Evolutionary conservation across 2,888 invertebrate genomes (phyloP).

Genomic region (Nemapogon koenigi): DNA sequence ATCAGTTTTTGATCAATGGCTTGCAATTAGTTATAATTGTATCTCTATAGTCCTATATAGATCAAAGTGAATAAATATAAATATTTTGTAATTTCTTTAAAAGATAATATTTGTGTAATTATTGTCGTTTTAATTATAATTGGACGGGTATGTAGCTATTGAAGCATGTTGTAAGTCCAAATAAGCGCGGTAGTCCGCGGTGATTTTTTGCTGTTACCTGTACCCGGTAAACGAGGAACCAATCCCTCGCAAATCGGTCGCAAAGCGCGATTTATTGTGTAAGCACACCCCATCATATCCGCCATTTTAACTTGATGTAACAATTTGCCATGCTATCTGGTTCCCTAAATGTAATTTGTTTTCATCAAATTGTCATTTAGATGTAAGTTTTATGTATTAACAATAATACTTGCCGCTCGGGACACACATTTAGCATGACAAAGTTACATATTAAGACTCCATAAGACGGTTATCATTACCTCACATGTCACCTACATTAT

Average conservation of each 20-base stretch:
- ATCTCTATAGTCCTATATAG: no score
- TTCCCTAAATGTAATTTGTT: no score
- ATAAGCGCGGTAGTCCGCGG: background rate
- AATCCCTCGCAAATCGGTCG: background rate
- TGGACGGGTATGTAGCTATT: background rate
- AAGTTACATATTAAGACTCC: no score
- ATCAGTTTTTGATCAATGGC: no score
- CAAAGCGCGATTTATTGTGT: background rate
- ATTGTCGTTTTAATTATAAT: background rate
- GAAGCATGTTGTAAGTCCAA: background rate
- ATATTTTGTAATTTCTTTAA: background rate
- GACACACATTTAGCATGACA: no score
- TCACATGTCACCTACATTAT: constrained; percentile 1
- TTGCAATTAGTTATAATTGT: no score
- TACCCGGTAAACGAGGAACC: background rate
- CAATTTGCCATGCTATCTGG: no score
- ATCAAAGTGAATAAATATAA: no score
- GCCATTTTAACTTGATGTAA: no score
- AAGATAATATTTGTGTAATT: background rate
- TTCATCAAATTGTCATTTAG: no score
- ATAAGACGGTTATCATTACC: constrained; percentile 7
- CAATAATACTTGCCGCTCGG: no score
- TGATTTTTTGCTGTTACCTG: background rate
- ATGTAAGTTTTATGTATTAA: no score
- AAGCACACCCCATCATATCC: background rate